Evolutionary conservation across 2,888 invertebrate species (phyloP), one percentile per base, ranked within the genome.

Genomic region (Synergus umbraculus): DNA sequence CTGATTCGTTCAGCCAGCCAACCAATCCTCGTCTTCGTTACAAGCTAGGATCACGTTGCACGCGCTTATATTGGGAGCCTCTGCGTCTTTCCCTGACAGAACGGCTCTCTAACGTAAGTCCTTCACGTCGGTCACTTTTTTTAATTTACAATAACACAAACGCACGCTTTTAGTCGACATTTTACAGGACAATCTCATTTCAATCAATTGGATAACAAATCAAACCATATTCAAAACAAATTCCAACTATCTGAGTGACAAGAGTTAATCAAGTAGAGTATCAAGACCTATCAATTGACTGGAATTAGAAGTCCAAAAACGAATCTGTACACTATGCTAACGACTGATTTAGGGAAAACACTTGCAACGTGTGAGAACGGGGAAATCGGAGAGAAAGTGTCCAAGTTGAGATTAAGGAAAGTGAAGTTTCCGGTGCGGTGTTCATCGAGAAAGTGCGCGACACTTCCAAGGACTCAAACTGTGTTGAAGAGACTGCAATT

Each of bases 61-160:
- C 93, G 93, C 93, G 95, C 96, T 96, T 96, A 96, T 96, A 96
- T 95, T 94, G 94, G 94, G 94, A 93, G 93, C 92, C 92, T 92
- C 93, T 94, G 93, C 94, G 94, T 94, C 94, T 94, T 94, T 94
- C 94, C 95, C 95, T 95, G 96, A 96, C 97, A 97, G 97, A 97
- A 97, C 97, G 97, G 97, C 97, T 97, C 96, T 96, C 95, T 96
- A 97, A 97, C 97, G 97, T 97, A 97, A 97, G 97, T 97, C 93
- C 92, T 93, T 91, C 93, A 93, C 81, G 81, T 83, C 83, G 83
- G 79, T 82, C 76, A 77, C 29, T 76, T 79, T 78, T 63, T 79
- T 77, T 81, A 46, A 37, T 73, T 65, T 37, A 13, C 12, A 54
- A n/a, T 29, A 65, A n/a, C 15, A 46, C 37, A 67, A 67, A 67